These are phyloP conservation scores for Drusus annulatus DNA, from an alignment of 1,140 invertebrate genomes.

Conservation along the genomic window DNA sequence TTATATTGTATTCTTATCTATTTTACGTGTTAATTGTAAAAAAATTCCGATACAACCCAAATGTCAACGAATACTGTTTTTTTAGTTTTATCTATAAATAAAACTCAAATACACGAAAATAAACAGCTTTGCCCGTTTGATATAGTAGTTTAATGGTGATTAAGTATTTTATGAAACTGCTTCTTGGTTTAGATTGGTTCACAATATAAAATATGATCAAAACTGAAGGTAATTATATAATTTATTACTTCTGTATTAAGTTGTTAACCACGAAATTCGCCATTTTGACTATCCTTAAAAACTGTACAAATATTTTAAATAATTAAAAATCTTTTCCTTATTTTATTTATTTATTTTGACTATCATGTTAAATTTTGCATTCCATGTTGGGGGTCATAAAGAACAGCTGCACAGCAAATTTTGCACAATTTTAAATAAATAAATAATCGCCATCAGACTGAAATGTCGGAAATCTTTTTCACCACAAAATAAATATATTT, in stretches of 20 bases:
- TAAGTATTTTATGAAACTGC: conserved; percentile 4
- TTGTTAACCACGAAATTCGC: not conserved
- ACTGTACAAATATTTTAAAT: too few relatives aligned
- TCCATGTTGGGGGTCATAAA: not conserved
- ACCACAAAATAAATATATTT: too few relatives aligned
- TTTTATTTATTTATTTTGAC: not conserved
- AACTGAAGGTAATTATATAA: conserved; percentile 21
- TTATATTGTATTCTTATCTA: conserved; percentile 16
- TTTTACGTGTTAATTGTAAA: conserved; percentile 36
- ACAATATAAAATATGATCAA: conserved; percentile 16
- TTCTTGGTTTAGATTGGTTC: not conserved
- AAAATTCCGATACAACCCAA: conserved; percentile 3
- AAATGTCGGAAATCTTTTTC: too few relatives aligned
- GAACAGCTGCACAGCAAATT: not conserved
- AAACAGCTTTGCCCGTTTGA: not conserved
- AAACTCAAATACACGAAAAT: not conserved
- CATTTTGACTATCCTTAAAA: not conserved
- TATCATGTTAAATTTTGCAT: not conserved
- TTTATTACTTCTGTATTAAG: conserved; percentile 12
- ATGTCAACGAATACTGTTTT: not conserved
- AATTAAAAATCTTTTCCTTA: not conserved
- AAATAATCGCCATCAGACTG: too few relatives aligned
- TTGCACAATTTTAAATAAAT: not conserved
- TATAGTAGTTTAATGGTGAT: conserved; percentile 12
- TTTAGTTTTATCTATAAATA: not conserved